Evolutionary conservation across 2,888 invertebrate species (phyloP).

Genomic region (Platynereis dumerilii): DNA sequence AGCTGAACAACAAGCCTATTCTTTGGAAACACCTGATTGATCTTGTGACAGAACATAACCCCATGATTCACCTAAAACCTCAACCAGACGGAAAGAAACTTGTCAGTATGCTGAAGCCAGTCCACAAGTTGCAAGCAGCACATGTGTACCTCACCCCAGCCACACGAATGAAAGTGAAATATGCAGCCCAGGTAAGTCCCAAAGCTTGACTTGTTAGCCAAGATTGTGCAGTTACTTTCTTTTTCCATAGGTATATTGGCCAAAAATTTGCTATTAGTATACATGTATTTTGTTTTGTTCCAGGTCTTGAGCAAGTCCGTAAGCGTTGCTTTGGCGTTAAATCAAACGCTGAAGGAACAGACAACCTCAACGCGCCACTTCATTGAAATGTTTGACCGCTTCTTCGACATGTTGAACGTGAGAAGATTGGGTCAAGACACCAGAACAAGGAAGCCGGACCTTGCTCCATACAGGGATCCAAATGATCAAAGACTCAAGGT

Average conservation of each 20-base stretch:
- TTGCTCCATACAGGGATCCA: neutral
- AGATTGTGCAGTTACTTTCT: no score
- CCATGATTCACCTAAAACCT: neutral
- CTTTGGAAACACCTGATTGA: neutral
- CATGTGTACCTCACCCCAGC: neutral
- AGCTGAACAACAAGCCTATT: neutral
- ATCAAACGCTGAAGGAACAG: neutral
- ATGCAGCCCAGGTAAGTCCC: neutral
- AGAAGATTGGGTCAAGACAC: neutral
- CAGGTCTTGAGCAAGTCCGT: neutral
- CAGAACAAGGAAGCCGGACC: neutral
- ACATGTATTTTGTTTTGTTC: neutral
- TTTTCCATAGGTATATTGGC: no score
- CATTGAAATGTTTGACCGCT: neutral
- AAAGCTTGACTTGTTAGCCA: no score
- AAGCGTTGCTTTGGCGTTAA: neutral
- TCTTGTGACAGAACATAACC: neutral
- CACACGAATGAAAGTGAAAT: constrained; percentile 1
- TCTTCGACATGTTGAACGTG: neutral
- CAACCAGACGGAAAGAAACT: no score
- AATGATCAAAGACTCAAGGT: neutral
- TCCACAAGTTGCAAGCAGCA: neutral
- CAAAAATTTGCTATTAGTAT: no score
- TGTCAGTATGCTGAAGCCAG: neutral
- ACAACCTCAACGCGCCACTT: neutral